These are phyloP conservation scores for Eurystomus gularis DNA, from an alignment of 2,113 vertebrate genomes.

Conservation along the genomic window DNA sequence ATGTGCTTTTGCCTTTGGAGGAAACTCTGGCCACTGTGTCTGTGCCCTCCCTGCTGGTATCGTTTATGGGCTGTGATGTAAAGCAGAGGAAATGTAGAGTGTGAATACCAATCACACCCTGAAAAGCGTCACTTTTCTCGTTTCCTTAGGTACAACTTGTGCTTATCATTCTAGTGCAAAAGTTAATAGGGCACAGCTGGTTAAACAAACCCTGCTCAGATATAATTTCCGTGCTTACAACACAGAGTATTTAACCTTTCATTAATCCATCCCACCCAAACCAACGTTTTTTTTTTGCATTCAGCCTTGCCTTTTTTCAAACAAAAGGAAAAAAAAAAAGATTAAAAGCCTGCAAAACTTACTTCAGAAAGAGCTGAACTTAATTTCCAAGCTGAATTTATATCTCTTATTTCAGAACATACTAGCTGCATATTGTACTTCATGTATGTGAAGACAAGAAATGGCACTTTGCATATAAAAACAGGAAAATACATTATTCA, in stretches of 20 bases:
- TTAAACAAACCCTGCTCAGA: background rate
- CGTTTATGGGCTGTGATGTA: background rate
- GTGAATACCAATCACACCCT: background rate
- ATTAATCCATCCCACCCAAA: background rate
- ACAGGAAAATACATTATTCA: background rate
- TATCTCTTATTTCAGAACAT: background rate
- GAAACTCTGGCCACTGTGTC: background rate
- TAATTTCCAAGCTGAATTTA: background rate
- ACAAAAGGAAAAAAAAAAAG: background rate
- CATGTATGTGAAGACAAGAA: background rate
- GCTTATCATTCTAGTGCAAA: conserved; percentile 15
- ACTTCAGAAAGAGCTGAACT: conserved; percentile 12
- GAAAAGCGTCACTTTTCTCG: background rate
- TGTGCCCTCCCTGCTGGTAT: background rate
- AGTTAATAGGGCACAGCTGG: background rate
- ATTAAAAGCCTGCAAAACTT: background rate
- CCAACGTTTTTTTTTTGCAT: background rate
- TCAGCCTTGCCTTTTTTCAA: background rate
- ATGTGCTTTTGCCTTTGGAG: background rate
- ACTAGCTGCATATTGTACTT: background rate
- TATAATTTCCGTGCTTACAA: background rate
- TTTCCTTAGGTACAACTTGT: background rate
- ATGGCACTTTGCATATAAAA: background rate
- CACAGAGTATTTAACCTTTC: background rate
- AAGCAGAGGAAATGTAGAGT: background rate